These are phyloP conservation scores for Anorthoa munda DNA, from an alignment of 2,888 invertebrate genomes.

Conservation along the genomic window DNA sequence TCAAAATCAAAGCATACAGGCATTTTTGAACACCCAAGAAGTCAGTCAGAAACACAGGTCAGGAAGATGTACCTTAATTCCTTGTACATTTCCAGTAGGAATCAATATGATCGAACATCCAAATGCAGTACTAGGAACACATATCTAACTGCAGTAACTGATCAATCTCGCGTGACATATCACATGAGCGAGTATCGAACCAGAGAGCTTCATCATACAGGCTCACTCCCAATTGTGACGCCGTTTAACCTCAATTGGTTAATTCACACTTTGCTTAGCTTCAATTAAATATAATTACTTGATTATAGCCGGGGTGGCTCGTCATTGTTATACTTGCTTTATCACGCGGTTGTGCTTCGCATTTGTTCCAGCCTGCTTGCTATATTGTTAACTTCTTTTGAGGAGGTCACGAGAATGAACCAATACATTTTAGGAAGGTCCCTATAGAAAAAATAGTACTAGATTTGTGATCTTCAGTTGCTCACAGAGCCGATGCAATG, in stretches of 20 bases:
- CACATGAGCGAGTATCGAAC: not conserved
- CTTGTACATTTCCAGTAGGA: not conserved
- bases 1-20: too few relatives aligned
- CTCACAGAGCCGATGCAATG: too few relatives aligned
- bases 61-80: not conserved
- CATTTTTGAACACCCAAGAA: too few relatives aligned
- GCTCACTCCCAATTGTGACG: constrained; percentile 64
- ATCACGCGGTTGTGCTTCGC: constrained; percentile 14
- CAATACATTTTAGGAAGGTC: too few relatives aligned
- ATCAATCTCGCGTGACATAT: constrained; percentile 17
- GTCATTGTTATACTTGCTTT: constrained; percentile 39
- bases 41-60: too few relatives aligned
- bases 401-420: too few relatives aligned
- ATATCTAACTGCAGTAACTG: not conserved
- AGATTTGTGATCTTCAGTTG: not conserved
- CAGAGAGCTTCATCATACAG: constrained; percentile 39
- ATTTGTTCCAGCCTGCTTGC: not conserved
- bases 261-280: constrained; percentile 74
- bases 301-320: constrained; percentile 67
- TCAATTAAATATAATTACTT: constrained; percentile 75
- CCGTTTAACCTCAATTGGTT: constrained; percentile 74
- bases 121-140: not conserved
- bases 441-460: not conserved
- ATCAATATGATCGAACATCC: not conserved
- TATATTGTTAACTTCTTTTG: not conserved